These are phyloP conservation scores for Tethya wilhelma DNA, from an alignment of 37 sponge, comb jelly and placozoan species.

Conservation along the genomic window DNA sequence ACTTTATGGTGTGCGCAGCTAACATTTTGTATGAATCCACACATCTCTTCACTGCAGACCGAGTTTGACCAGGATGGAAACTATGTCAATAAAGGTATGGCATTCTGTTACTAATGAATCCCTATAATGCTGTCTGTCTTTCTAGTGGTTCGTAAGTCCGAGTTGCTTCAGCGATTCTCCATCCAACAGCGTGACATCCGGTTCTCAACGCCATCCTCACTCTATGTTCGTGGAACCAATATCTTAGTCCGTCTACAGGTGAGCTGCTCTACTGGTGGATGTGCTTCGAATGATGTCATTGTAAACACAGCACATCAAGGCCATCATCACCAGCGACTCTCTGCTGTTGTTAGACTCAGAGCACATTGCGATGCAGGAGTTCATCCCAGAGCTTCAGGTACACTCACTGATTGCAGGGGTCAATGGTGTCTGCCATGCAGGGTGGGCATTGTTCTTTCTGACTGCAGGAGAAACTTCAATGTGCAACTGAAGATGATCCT, in stretches of 20 bases:
- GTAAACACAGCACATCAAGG: slow-evolving; percentile 57
- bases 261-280: not conserved
- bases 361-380: slow-evolving; percentile 35
- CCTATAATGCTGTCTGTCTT: not conserved
- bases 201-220: slow-evolving; percentile 52
- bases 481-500: slow-evolving; percentile 3
- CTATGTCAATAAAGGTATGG: slow-evolving; percentile 4
- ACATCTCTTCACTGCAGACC: slow-evolving; percentile 12
- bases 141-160: slow-evolving; percentile 31
- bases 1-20: too few species aligned
- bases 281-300: too few species aligned
- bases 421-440: too few species aligned
- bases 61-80: slow-evolving; percentile 18
- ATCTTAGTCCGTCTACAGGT: slow-evolving; percentile 62
- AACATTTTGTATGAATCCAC: too few species aligned
- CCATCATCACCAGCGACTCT: slow-evolving; percentile 38
- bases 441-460: too few species aligned
- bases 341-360: slow-evolving; percentile 42
- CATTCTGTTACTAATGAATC: too few species aligned
- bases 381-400: slow-evolving; percentile 56
- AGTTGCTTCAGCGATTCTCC: slow-evolving; percentile 14
- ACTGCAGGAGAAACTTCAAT: slow-evolving; percentile 22
- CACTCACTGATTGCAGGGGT: too few species aligned
- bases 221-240: slow-evolving; percentile 32
- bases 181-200: slow-evolving; percentile 59